Evolutionary conservation across 2,888 invertebrate genomes (phyloP), one percentile per base, ranked within the genome.

Genomic region (Ceriagrion tenellum): DNA sequence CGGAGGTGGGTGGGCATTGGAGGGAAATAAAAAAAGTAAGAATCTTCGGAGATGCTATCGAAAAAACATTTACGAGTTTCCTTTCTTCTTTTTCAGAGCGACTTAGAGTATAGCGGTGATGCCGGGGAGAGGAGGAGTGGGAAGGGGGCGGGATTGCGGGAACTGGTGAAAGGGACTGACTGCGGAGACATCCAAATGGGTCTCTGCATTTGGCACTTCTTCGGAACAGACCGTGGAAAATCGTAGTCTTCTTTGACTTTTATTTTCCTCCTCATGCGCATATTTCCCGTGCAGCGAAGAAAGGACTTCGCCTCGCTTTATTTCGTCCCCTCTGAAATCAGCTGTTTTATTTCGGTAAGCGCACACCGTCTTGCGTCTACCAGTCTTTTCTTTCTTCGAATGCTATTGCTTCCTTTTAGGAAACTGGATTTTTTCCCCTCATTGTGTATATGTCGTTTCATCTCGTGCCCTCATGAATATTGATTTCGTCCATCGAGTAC

Each of bases 161-260:
- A 81, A 35, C 30, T 35, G 81, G 81, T 26, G 69, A 74, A 74
- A 93, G 93, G 47, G 23, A 91, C 63, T 91, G 23, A 91, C 63
- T 91, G 91, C 40, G 63, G 63, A 59, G 81, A 81, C 4, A 91
- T 91, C 63, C 91, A 63, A 91, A 91, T 93, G 69, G 93, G 69
- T 69, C 59, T 47, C 69, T 55, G 93, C 69, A 74, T 93, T 93
- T 93, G 69, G 93, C 69, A 93, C 93, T 23, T 63, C 93, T 93
- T 93, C 93, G 69, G 69, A 69, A 69, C 59, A 81, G 81, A 35
- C 81, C 35, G 81, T 81, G 81, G 81, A 81, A 35, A 81, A 35
- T 16, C 81, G 81, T 81, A 35, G 35, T 16, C 81, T 81, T 81
- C 30, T 10, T 30, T 16, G 30, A 35, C 30, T 35, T 81, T 81